Evolutionary conservation across 2,888 invertebrate species (phyloP).

Genomic region (Syritta pipiens): DNA sequence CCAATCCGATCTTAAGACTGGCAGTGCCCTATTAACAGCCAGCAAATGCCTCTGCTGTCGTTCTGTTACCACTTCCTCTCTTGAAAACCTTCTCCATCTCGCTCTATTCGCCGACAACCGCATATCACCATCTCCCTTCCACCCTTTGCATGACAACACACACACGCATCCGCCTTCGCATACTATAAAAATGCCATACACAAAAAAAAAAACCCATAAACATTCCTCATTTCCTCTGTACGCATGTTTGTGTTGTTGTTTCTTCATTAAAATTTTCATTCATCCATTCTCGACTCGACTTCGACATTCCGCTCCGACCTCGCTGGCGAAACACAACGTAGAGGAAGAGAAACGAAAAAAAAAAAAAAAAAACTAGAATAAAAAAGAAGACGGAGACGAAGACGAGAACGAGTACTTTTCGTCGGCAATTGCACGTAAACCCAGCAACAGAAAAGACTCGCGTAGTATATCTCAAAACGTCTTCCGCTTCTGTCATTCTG

Average conservation of each 20-base stretch:
- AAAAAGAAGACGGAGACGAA: not conserved
- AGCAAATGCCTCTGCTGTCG: not conserved
- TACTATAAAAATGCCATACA: not conserved
- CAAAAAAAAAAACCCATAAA: constrained; percentile 4
- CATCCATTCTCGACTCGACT: constrained; percentile 39
- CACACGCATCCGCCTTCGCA: constrained; percentile 11
- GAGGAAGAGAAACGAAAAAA: not conserved
- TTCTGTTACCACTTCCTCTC: constrained; percentile 25
- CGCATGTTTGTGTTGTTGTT: constrained; percentile 35
- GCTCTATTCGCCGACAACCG: not conserved
- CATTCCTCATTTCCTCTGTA: constrained; percentile 55
- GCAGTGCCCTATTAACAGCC: constrained; percentile 23
- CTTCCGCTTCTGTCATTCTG: constrained; percentile 45
- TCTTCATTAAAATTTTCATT: constrained; percentile 55
- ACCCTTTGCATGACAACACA: constrained; percentile 20
- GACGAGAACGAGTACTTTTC: not conserved
- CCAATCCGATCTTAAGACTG: not conserved
- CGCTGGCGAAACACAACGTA: not conserved
- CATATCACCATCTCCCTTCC: not conserved
- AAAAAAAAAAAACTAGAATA: not conserved
- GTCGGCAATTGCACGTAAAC: constrained; percentile 21
- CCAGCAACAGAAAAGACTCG: constrained; percentile 16
- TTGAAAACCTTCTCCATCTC: constrained; percentile 29
- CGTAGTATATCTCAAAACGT: constrained; percentile 61
- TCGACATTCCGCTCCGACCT: constrained; percentile 20